A percentile compares a stretch with the other conserved stretches of the same genome.
These are phyloP conservation scores for Alligator mississippiensis DNA, from an alignment of 2,113 vertebrate genomes.

Conservation along the genomic window DNA sequence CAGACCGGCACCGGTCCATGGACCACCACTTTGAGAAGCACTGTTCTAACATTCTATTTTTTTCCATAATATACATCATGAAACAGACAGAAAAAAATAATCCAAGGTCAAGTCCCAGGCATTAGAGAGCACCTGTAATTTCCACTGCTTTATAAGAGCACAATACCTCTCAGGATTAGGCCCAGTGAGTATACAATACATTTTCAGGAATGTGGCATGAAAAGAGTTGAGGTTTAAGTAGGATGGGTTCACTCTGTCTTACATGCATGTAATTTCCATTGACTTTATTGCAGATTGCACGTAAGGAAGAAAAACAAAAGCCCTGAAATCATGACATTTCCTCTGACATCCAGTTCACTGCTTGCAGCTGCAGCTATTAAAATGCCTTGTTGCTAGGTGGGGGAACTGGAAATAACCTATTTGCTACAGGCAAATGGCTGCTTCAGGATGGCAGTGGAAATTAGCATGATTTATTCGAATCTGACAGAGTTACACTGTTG, in stretches of 20 bases:
- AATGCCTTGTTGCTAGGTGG: too few relatives aligned
- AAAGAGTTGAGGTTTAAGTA: background rate
- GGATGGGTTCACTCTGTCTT: background rate
- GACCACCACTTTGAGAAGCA: background rate
- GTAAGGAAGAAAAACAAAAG: background rate
- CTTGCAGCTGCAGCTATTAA: too few relatives aligned
- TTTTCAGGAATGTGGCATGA: background rate
- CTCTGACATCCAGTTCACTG: too few relatives aligned
- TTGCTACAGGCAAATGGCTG: too few relatives aligned
- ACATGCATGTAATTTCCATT: background rate
- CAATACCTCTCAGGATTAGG: background rate
- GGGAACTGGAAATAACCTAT: too few relatives aligned
- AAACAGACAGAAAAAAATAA: background rate
- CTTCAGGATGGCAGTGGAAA: too few relatives aligned
- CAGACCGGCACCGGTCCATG: too few relatives aligned
- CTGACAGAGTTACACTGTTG: too few relatives aligned
- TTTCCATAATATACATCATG: background rate
- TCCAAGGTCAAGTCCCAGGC: background rate
- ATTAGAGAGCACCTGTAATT: background rate
- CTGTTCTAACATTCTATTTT: background rate
- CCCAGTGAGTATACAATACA: background rate
- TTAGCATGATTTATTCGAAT: too few relatives aligned
- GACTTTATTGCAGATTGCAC: too few relatives aligned
- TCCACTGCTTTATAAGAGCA: background rate
- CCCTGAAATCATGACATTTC: too few relatives aligned